Evolutionary conservation across 2,797 vertebrate genomes (phyloP).

Genomic region (Silurus aristotelis): DNA sequence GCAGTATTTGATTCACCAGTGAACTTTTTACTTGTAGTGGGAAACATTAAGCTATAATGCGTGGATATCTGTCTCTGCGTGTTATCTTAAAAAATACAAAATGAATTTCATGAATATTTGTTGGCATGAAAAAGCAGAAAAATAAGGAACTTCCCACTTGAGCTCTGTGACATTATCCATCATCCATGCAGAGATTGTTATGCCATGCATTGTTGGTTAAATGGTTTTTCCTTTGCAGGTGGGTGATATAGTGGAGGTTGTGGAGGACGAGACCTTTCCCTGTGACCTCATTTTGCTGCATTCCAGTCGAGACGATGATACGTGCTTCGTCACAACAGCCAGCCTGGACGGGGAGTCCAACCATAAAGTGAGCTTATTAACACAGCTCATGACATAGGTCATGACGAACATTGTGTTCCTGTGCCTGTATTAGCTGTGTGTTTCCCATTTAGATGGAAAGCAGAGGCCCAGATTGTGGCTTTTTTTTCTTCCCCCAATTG

Average conservation of each 20-base stretch:
- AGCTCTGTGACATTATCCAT: neutral
- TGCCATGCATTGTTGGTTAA: neutral
- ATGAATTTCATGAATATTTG: no score
- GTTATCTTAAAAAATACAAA: neutral
- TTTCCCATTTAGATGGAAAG: conserved; percentile 6
- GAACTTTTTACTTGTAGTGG: neutral
- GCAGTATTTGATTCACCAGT: neutral
- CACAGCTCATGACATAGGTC: neutral
- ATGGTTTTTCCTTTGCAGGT: conserved; percentile 74
- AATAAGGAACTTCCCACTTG: neutral
- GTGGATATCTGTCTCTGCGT: neutral
- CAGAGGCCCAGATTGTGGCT: conserved; percentile 3
- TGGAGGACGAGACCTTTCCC: conserved; percentile 93
- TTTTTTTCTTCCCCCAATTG: neutral
- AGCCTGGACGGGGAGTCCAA: conserved; percentile 98
- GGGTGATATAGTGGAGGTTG: conserved; percentile 92
- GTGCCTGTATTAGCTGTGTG: neutral
- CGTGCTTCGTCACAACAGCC: conserved; percentile 93
- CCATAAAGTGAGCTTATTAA: conserved; percentile 83
- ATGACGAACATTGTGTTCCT: no score
- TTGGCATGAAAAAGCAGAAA: neutral
- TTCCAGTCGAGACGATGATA: conserved; percentile 84
- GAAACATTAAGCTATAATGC: neutral
- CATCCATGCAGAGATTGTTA: neutral
- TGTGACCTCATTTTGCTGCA: conserved; percentile 95